Percentiles rank a stretch among this genome's conserved stretches.
Conservation (phyloP, 1,140 invertebrate species). For the Babylonia areolata region DNA sequence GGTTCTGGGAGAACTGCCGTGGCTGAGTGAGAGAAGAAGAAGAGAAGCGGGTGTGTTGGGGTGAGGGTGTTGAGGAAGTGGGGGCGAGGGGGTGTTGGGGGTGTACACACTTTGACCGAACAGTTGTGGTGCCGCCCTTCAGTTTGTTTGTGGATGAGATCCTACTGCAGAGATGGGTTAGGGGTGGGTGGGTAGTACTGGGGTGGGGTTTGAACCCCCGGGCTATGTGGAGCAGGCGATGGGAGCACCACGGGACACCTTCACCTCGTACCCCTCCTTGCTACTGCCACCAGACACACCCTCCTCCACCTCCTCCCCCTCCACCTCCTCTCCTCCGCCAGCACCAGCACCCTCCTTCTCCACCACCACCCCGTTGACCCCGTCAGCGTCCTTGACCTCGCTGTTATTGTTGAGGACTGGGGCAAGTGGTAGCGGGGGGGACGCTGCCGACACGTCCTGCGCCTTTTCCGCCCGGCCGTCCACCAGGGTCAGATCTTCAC, state of each 20-base stretch:
- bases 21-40: too few species aligned
- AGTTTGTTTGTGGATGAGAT: too few species aligned
- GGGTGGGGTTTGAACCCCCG: too few species aligned
- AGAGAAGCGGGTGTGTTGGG: too few species aligned
- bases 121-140: too few species aligned
- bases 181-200: too few species aligned
- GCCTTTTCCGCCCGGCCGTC: background rate
- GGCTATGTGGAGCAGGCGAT: slow-evolving; percentile 7
- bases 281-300: background rate
- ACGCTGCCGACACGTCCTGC: slow-evolving; percentile 22
- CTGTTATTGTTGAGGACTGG: slow-evolving; percentile 19
- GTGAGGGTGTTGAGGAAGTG: too few species aligned
- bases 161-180: too few species aligned
- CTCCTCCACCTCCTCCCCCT: background rate
- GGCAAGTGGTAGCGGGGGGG: slow-evolving; percentile 5
- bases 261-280: background rate
- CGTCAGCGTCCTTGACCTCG: background rate
- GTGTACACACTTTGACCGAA: too few species aligned
- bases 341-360: background rate
- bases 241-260: background rate
- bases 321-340: background rate
- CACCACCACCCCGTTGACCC: background rate
- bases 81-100: too few species aligned
- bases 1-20: too few species aligned
- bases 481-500: slow-evolving; percentile 40